phyloP scores from a whole-genome alignment of 1,140 invertebrate genomes.

The Monochamus saltuarius region DNA sequence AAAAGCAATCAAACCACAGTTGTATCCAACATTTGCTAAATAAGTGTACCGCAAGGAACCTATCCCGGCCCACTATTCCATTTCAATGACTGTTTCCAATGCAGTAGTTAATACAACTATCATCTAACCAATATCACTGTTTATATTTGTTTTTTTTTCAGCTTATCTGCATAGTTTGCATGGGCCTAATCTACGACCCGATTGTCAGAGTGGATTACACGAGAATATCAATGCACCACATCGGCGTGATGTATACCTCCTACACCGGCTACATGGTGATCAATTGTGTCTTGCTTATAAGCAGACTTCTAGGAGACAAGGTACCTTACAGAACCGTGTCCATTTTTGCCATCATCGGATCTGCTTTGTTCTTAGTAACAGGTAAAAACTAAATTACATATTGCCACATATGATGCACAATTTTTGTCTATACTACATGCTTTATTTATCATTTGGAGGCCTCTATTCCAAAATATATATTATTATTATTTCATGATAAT shows the following conservation, averaged over 20 bases:
- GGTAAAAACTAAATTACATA: not conserved
- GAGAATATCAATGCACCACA: slow-evolving; percentile 55
- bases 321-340: slow-evolving; percentile 65
- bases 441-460: too few species aligned
- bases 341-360: slow-evolving; percentile 62
- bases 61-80: not conserved
- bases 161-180: slow-evolving; percentile 45
- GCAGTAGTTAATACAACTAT: not conserved
- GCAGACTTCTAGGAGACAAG: slow-evolving; percentile 62
- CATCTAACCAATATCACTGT: not conserved
- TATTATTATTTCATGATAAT: too few species aligned
- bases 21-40: too few species aligned
- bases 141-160: slow-evolving; percentile 26
- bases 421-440: too few species aligned
- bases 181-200: slow-evolving; percentile 59
- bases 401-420: too few species aligned
- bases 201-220: slow-evolving; percentile 48
- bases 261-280: slow-evolving; percentile 64
- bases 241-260: slow-evolving; percentile 59
- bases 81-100: too few species aligned
- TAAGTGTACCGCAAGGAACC: too few species aligned
- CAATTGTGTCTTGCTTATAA: slow-evolving; percentile 61
- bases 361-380: slow-evolving; percentile 59
- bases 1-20: too few species aligned
- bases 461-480: too few species aligned